These are phyloP conservation scores for Anthophora plumipes DNA, from an alignment of 2,888 invertebrate genomes.

Conservation along the genomic window DNA sequence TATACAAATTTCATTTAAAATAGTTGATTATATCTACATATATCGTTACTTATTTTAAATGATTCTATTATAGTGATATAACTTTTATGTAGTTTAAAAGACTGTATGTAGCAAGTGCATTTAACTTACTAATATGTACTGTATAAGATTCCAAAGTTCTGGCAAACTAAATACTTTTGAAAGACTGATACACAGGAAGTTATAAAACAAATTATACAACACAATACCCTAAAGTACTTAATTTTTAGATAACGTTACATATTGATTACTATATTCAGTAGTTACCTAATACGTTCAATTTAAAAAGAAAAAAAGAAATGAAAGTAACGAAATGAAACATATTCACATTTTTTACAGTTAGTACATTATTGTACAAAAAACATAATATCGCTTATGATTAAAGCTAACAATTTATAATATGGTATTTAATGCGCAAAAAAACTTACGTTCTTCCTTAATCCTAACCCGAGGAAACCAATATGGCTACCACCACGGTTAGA, in stretches of 20 bases:
- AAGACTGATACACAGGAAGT: too few species aligned
- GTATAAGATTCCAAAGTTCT: too few species aligned
- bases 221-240: neutral
- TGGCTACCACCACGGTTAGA: constrained; percentile 24
- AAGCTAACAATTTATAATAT: neutral
- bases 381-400: neutral
- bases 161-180: too few species aligned
- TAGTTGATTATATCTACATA: too few species aligned
- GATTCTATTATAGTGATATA: neutral
- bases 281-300: constrained; percentile 40
- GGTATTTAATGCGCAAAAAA: neutral
- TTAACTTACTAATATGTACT: neutral
- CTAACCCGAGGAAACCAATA: constrained; percentile 6
- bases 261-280: constrained; percentile 1
- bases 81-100: neutral
- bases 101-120: neutral
- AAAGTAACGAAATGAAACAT: neutral
- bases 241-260: constrained; percentile 20
- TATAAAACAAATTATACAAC: too few species aligned
- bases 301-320: neutral
- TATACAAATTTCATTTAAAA: neutral
- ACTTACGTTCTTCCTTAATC: constrained; percentile 21
- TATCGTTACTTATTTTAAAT: neutral
- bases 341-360: neutral
- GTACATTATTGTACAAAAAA: neutral